Base-by-base conservation (phyloP, 1,140 invertebrate species). In the Drosophila carrolli region DNA sequence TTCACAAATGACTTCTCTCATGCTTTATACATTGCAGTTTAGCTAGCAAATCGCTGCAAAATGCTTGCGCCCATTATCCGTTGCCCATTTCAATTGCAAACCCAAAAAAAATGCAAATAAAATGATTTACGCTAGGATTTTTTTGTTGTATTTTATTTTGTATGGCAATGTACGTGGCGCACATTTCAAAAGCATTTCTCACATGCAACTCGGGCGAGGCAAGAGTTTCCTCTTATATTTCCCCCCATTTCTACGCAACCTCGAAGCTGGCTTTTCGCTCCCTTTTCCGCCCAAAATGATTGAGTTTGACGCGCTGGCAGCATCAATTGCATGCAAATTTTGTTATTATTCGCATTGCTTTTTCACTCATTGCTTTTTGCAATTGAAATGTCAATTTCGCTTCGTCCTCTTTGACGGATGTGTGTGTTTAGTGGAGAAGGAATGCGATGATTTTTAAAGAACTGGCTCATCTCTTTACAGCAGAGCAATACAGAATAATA, bases 311-410 rank as follows among this genome's bases (percentile, higher is more conserved):
- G 79, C 74, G 46, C 63, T 63, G 77, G 81, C 72, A 67, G 65
- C 81, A 84, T 84, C 81, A 80, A 83, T 83, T 76, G 81, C 81
- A 84, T 84, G 81, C 77, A 84, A 85, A 84, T 84, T 85, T 81
- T 70, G 77, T 81, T 85, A 85, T 84, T 81, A 84, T 82, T 74
- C 40, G 55, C 47, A 66, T 43, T 81, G 63, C 54, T 75, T 78
- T 75, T 65, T 38, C 57, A 55, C 57, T 70, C 41, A 41, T 66
- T 48, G 41, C 44, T 40, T 48, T 72, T 23, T 51, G 63, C 81
- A 80, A 85, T 85, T 84, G 81, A 80, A 84, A 80, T 80, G 62
- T 57, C 81, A 84, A 77, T 84, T 84, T 76, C 23, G 16, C 32
- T 67, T 35, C 3, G 16, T 29, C 8, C 59, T 38, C 38, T 11